Conservation (phyloP, 2,797 vertebrate species). For the Lagocephalus sceleratus region DNA sequence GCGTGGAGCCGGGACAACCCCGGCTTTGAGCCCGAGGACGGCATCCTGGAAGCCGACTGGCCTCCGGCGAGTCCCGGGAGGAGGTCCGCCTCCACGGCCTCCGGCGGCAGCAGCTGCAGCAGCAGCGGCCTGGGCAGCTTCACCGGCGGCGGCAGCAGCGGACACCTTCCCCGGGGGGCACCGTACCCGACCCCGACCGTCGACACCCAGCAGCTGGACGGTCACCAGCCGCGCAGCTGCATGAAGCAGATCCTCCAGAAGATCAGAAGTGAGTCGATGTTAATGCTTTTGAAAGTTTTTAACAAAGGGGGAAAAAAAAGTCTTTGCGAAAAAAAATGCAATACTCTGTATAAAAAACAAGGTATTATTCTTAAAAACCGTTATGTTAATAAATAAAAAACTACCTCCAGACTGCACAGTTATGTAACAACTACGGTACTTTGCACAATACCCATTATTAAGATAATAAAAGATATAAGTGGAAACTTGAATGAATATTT, state of each 20-base stretch:
- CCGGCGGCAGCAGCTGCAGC: conserved; percentile 72
- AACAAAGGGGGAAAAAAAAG: not conserved
- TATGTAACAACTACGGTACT: no score
- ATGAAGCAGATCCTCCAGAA: conserved; percentile 82
- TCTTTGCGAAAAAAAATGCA: not conserved
- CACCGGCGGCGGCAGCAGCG: conserved; percentile 55
- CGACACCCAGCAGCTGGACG: conserved; percentile 64
- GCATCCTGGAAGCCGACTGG: conserved; percentile 89
- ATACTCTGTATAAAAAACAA: no score
- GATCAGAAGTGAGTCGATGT: conserved; percentile 80
- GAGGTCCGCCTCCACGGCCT: conserved; percentile 76
- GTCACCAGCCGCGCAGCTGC: conserved; percentile 70
- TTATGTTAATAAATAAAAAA: no score
- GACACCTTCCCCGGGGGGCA: conserved; percentile 71
- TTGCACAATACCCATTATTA: no score
- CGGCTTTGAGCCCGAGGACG: conserved; percentile 91
- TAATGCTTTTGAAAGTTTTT: not conserved
- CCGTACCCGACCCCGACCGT: conserved; percentile 66
- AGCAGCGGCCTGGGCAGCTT: conserved; percentile 74
- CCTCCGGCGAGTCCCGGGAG: conserved; percentile 80
- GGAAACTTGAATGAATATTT: no score
- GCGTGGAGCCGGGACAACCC: conserved; percentile 96
- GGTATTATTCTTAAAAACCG: no score
- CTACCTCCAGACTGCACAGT: no score
- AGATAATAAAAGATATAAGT: no score